Evolutionary conservation across 2,888 invertebrate species (phyloP).

Genomic region (Sussaba pulchella): DNA sequence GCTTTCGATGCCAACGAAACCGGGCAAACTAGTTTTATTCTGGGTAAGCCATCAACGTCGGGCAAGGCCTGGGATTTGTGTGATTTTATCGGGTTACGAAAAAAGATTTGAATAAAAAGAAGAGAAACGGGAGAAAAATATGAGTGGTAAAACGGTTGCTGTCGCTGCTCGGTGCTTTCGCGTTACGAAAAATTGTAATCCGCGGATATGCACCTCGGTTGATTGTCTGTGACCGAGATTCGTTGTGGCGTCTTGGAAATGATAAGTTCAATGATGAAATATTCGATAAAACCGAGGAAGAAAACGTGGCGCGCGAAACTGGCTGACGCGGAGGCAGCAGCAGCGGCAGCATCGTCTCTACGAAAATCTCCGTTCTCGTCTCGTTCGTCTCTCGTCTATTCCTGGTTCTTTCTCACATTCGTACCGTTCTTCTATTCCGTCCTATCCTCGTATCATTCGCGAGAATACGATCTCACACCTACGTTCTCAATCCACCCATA

Average conservation of each 20-base stretch:
- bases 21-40: slow-evolving; percentile 33
- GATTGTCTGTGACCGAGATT: not conserved
- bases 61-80: not conserved
- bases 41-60: slow-evolving; percentile 24
- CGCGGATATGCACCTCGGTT: not conserved
- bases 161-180: not conserved
- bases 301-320: slow-evolving; percentile 18
- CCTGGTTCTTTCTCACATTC: slow-evolving; percentile 52
- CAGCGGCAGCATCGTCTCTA: slow-evolving; percentile 10
- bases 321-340: slow-evolving; percentile 7
- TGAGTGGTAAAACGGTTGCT: not conserved
- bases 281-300: slow-evolving; percentile 1
- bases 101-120: not conserved
- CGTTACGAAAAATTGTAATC: not conserved
- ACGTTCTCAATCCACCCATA: not conserved
- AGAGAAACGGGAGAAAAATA: too few relatives aligned
- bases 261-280: not conserved
- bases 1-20: slow-evolving; percentile 1
- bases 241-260: not conserved
- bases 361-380: slow-evolving; percentile 34
- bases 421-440: slow-evolving; percentile 37
- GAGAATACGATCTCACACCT: slow-evolving; percentile 12
- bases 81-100: not conserved
- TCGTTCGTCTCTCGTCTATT: slow-evolving; percentile 52
- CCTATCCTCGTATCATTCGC: slow-evolving; percentile 20